These are phyloP conservation scores for Oryctes rhinoceros DNA, from an alignment of 1,140 invertebrate species.

Conservation along the genomic window DNA sequence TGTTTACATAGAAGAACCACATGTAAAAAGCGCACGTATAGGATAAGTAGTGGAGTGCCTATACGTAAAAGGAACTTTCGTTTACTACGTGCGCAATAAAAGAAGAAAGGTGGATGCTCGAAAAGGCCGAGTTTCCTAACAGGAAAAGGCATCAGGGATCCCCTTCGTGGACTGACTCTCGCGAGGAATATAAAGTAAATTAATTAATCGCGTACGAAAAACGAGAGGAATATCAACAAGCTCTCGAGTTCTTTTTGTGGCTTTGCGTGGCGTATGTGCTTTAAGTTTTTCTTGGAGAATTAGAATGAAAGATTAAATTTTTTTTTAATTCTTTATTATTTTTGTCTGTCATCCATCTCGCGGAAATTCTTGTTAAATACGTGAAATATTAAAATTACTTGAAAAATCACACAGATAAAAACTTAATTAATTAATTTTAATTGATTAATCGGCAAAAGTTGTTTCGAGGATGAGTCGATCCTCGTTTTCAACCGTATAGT, in stretches of 20 bases:
- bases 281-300: too few relatives aligned
- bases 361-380: too few relatives aligned
- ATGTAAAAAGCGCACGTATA: background rate
- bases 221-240: background rate
- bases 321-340: too few relatives aligned
- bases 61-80: conserved; percentile 9
- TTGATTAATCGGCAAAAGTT: too few relatives aligned
- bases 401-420: too few relatives aligned
- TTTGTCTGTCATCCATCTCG: too few relatives aligned
- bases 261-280: too few relatives aligned
- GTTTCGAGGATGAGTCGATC: too few relatives aligned
- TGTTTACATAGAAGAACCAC: background rate
- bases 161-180: background rate
- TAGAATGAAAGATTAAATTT: too few relatives aligned
- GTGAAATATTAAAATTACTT: too few relatives aligned
- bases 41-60: background rate
- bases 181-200: background rate
- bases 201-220: conserved; percentile 13
- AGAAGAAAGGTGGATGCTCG: background rate
- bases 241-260: background rate
- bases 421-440: too few relatives aligned
- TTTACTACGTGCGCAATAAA: background rate
- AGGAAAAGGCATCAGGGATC: background rate
- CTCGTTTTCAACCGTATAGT: too few relatives aligned
- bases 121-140: background rate